These are phyloP conservation scores for Aelia acuminata DNA, from an alignment of 2,888 invertebrate species.

Conservation along the genomic window DNA sequence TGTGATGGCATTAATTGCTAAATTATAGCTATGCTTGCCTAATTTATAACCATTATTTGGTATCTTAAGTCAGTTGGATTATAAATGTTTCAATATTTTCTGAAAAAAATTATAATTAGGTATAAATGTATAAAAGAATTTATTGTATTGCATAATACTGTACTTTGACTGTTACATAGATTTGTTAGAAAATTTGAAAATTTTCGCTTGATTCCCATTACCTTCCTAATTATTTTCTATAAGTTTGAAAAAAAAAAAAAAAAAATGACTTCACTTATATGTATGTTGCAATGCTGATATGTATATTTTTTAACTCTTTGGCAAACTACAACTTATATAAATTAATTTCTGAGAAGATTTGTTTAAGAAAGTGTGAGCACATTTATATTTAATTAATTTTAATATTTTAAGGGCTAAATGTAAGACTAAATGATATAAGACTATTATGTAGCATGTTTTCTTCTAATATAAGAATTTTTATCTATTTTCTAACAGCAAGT, in stretches of 20 bases:
- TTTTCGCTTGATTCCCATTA: neutral
- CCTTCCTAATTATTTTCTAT: neutral
- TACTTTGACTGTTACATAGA: no score
- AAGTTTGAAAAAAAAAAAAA: neutral
- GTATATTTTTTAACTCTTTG: no score
- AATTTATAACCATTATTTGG: no score
- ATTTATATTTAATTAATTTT: constrained; percentile 12
- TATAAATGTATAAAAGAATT: no score
- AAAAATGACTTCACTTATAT: no score
- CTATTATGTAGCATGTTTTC: constrained; percentile 34
- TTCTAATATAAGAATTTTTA: constrained; percentile 24
- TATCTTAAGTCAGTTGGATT: no score
- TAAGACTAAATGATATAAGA: constrained; percentile 26
- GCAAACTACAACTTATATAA: neutral
- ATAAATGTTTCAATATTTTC: no score
- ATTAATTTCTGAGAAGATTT: neutral
- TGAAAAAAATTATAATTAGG: no score
- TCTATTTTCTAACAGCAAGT: constrained; percentile 51
- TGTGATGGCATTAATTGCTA: no score
- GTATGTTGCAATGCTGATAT: no score
- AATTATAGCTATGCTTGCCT: no score
- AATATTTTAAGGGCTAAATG: constrained; percentile 22
- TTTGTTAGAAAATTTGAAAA: neutral
- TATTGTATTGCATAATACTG: no score
- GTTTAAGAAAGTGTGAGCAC: constrained; percentile 1